Evolutionary conservation across 2,113 vertebrate species (phyloP).

Genomic region (Casuarius casuarius): DNA sequence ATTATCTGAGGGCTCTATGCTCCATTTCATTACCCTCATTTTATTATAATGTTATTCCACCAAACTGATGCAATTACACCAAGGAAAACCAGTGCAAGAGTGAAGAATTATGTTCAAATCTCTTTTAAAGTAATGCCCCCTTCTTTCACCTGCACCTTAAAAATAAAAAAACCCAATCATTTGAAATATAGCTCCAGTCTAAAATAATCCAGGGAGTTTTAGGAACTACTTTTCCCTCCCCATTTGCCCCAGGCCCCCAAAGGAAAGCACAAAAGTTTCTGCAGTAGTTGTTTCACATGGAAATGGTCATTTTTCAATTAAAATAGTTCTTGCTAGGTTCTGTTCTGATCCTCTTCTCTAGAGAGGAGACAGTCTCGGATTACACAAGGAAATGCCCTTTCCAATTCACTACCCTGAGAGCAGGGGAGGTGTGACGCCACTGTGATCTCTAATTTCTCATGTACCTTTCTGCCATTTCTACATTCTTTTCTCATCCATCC

Average conservation of each 20-base stretch:
- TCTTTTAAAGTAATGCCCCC: slow-evolving; percentile 47
- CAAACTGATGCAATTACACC: neutral
- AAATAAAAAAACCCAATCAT: slow-evolving; percentile 29
- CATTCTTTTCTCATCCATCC: neutral
- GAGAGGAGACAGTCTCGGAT: neutral
- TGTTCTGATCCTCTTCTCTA: neutral
- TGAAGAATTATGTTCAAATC: neutral
- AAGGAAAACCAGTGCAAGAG: neutral
- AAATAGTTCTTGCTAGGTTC: neutral
- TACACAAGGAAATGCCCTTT: neutral
- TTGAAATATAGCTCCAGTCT: slow-evolving; percentile 1
- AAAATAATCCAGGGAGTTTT: slow-evolving; percentile 27
- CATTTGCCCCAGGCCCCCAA: neutral
- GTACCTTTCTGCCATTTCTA: neutral
- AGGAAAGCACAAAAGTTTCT: neutral
- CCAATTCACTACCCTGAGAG: neutral
- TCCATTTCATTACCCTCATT: neutral
- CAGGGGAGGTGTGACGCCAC: neutral
- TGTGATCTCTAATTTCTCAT: neutral
- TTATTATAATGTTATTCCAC: neutral
- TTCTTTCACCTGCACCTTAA: slow-evolving; percentile 29
- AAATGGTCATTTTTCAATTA: neutral
- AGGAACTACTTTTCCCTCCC: neutral
- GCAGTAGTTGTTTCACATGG: neutral
- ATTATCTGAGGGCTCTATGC: neutral